Evolutionary conservation across 2,113 vertebrate species (phyloP).

Genomic region (Lepus americanus): DNA sequence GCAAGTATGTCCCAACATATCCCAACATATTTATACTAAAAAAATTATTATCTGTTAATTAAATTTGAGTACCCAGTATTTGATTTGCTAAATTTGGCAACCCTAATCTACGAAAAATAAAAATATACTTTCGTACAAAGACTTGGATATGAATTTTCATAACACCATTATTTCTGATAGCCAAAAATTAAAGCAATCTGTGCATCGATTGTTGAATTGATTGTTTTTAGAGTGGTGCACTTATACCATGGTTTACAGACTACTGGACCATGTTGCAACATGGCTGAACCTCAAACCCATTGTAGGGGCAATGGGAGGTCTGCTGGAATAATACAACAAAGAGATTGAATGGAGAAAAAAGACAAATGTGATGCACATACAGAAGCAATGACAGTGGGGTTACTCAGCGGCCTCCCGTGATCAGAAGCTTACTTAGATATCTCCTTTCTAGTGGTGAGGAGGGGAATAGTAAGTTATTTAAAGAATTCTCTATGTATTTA

Average conservation of each 20-base stretch:
- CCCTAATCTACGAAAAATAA: background rate
- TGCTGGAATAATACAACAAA: too few relatives aligned
- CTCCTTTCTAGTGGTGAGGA: too few relatives aligned
- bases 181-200: background rate
- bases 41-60: conserved; percentile 23
- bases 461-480: too few relatives aligned
- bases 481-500: too few relatives aligned
- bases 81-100: background rate
- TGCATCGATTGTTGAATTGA: background rate
- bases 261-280: background rate
- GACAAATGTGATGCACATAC: too few relatives aligned
- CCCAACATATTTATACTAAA: background rate
- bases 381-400: too few relatives aligned
- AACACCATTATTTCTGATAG: background rate
- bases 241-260: background rate
- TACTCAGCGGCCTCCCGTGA: too few relatives aligned
- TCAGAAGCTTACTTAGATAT: too few relatives aligned
- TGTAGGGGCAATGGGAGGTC: too few relatives aligned
- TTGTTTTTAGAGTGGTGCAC: background rate
- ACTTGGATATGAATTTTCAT: background rate
- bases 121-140: background rate
- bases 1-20: background rate
- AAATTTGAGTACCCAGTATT: conserved; percentile 1
- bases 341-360: too few relatives aligned
- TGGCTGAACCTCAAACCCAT: background rate